Evolutionary conservation across 2,888 invertebrate genomes (phyloP).

Genomic region (Prosopocoilus inquinatus): DNA sequence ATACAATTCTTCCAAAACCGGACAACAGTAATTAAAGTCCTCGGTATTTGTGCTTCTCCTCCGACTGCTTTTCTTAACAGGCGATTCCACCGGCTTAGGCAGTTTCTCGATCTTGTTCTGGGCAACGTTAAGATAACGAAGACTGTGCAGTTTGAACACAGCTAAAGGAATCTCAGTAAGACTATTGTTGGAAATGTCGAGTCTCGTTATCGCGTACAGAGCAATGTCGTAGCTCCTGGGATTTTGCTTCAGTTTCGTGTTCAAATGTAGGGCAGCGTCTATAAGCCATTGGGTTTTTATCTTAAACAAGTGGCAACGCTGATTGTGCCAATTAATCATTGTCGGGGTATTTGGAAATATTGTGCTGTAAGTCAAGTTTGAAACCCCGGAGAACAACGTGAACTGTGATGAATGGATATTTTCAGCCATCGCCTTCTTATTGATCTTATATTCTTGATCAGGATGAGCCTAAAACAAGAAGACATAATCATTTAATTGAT

Average conservation of each 20-base stretch:
- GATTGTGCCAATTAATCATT: slow-evolving; percentile 91
- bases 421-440: slow-evolving; percentile 79
- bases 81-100: slow-evolving; percentile 53
- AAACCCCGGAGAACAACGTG: slow-evolving; percentile 54
- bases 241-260: slow-evolving; percentile 74
- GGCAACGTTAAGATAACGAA: slow-evolving; percentile 80
- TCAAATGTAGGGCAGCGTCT: slow-evolving; percentile 80
- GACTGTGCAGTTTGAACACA: slow-evolving; percentile 79
- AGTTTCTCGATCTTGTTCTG: slow-evolving; percentile 85
- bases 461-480: slow-evolving; percentile 65
- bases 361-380: slow-evolving; percentile 71
- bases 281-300: slow-evolving; percentile 80
- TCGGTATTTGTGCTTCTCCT: slow-evolving; percentile 36
- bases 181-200: slow-evolving; percentile 90
- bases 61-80: slow-evolving; percentile 37
- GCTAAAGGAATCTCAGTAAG: slow-evolving; percentile 76
- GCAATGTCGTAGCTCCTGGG: slow-evolving; percentile 66
- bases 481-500: too few species aligned
- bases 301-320: slow-evolving; percentile 67
- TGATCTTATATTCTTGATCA: slow-evolving; percentile 91
- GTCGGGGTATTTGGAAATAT: slow-evolving; percentile 82
- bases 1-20: slow-evolving; percentile 85
- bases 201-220: slow-evolving; percentile 86
- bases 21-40: slow-evolving; percentile 62
- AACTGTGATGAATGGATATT: slow-evolving; percentile 57